Evolutionary conservation across 2,888 invertebrate species (phyloP).

Genomic region (Xanthia icteritia): DNA sequence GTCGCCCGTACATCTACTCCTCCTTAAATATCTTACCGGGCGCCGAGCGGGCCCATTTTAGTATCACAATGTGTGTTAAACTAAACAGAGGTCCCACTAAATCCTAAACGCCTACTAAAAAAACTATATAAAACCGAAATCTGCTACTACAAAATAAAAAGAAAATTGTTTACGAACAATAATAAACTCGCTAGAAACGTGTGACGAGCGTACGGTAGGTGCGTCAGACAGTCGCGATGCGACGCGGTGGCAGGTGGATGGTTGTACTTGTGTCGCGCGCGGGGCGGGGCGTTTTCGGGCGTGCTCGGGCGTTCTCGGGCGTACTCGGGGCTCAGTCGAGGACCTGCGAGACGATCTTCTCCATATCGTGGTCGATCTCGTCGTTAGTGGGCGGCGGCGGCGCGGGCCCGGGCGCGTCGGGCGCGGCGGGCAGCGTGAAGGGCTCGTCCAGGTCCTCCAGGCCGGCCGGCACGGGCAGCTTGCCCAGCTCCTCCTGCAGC

Average conservation of each 20-base stretch:
- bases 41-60: conserved; percentile 84
- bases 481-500: conserved; percentile 95
- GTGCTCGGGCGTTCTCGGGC: conserved; percentile 32
- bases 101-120: conserved; percentile 81
- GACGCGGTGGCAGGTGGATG: conserved; percentile 52
- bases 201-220: conserved; percentile 35
- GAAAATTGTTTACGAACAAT: conserved; percentile 74
- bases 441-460: conserved; percentile 93
- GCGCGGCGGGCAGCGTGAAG: conserved; percentile 79
- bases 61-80: conserved; percentile 88
- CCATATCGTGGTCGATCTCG: conserved; percentile 93
- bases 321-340: conserved; percentile 73
- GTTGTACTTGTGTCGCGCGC: conserved; percentile 68
- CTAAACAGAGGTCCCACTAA: conserved; percentile 85
- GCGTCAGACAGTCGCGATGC: conserved; percentile 30
- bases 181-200: conserved; percentile 69
- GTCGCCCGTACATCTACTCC: conserved; percentile 63
- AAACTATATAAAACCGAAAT: conserved; percentile 82
- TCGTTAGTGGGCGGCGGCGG: conserved; percentile 80
- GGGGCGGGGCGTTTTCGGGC: conserved; percentile 39
- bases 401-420: conserved; percentile 76
- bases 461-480: conserved; percentile 94
- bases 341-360: conserved; percentile 93
- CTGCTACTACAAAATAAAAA: conserved; percentile 77
- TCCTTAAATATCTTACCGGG: conserved; percentile 83